phyloP scores from a whole-genome alignment of 2,113 vertebrate species.

The Hippolais icterina region DNA sequence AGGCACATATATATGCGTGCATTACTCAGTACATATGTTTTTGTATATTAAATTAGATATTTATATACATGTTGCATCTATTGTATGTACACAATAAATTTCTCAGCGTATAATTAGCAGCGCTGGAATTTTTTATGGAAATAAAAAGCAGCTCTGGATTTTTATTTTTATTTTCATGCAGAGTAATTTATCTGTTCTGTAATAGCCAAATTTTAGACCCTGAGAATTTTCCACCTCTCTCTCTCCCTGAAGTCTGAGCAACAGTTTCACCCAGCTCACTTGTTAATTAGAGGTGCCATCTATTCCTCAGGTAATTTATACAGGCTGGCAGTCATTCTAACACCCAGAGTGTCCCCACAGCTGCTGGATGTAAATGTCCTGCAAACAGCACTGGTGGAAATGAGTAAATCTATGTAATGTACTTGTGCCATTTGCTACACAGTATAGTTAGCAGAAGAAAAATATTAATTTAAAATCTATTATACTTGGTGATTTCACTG shows the following conservation, averaged over 20 bases:
- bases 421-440: not conserved
- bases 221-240: not conserved
- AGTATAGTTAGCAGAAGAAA: not conserved
- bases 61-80: not conserved
- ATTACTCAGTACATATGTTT: not conserved
- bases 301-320: not conserved
- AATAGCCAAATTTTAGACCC: not conserved
- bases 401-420: not conserved
- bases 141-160: too few relatives aligned
- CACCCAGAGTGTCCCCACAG: not conserved
- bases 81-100: not conserved
- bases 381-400: not conserved
- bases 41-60: not conserved
- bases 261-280: not conserved
- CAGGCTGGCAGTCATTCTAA: not conserved
- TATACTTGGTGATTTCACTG: not conserved
- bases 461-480: not conserved
- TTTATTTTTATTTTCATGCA: not conserved
- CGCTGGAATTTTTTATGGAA: not conserved
- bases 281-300: not conserved
- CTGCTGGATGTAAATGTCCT: not conserved
- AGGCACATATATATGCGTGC: accelerated
- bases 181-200: not conserved
- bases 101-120: not conserved
- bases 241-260: not conserved